These are phyloP conservation scores for Scotopteryx bipunctaria DNA, from an alignment of 2,888 invertebrate species.

Conservation along the genomic window DNA sequence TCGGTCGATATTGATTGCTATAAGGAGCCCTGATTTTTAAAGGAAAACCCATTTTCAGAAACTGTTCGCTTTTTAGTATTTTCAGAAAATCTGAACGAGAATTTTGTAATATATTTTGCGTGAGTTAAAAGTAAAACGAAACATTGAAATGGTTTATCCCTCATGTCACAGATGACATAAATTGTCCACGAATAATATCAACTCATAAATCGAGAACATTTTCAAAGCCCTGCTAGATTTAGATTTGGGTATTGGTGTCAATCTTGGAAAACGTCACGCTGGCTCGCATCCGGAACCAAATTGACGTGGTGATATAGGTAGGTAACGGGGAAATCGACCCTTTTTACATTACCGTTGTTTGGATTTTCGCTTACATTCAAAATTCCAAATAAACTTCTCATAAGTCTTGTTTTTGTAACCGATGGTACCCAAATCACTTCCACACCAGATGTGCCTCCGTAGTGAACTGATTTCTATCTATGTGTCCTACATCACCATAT, in stretches of 20 bases:
- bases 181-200: constrained; percentile 38
- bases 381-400: constrained; percentile 31
- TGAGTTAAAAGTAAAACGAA: constrained; percentile 4
- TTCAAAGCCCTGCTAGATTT: constrained; percentile 45
- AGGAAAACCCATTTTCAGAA: constrained; percentile 26
- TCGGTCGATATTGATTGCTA: constrained; percentile 56
- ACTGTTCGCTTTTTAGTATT: constrained; percentile 1
- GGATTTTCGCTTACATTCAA: constrained; percentile 29
- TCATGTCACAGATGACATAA: constrained; percentile 22
- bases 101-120: constrained; percentile 1
- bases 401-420: constrained; percentile 29
- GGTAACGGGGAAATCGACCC: constrained; percentile 49
- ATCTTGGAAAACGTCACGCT: constrained; percentile 50
- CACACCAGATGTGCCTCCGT: constrained; percentile 9
- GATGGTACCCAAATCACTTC: constrained; percentile 29
- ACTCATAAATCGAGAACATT: constrained; percentile 43
- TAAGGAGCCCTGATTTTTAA: constrained; percentile 43
- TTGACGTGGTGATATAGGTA: constrained; percentile 58
- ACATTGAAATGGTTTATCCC: constrained; percentile 23
- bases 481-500: background rate
- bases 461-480: background rate
- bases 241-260: constrained; percentile 52
- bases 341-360: constrained; percentile 50
- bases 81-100: background rate
- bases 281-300: constrained; percentile 44